phyloP scores from a whole-genome alignment of 2,113 vertebrate species.

The Phrynocephalus versicolor region DNA sequence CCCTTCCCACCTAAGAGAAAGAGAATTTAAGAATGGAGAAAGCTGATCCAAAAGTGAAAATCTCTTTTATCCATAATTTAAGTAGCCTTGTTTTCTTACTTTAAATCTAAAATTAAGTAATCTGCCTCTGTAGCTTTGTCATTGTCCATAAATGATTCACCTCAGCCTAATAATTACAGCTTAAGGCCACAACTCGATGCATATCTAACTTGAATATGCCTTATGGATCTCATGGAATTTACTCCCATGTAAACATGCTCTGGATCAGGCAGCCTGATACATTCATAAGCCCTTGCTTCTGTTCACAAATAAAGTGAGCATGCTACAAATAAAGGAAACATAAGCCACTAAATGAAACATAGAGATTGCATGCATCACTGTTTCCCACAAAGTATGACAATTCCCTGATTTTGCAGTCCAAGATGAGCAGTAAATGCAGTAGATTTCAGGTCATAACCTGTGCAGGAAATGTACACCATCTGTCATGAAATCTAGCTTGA shows the following conservation, averaged over 20 bases:
- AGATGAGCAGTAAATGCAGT: background rate
- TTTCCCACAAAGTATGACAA: no score
- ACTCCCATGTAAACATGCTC: conserved; percentile 3
- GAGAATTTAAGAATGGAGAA: conserved; percentile 64
- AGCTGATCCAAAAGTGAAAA: conserved; percentile 59
- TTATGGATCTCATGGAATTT: conserved; percentile 4
- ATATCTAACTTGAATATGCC: background rate
- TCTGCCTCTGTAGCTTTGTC: conserved; percentile 9
- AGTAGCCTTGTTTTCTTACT: background rate
- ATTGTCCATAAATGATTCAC: conserved; percentile 9
- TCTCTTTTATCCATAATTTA: conserved; percentile 25
- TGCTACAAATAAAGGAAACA: background rate
- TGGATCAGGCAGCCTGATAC: background rate
- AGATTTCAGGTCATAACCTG: background rate
- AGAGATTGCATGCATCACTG: no score
- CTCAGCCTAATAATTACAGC: background rate
- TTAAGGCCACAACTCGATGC: background rate
- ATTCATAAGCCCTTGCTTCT: conserved; percentile 22
- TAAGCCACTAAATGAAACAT: background rate
- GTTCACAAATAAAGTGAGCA: background rate
- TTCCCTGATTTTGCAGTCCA: background rate
- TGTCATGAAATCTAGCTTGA: background rate
- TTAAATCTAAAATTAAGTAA: conserved; percentile 16
- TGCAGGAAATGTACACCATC: background rate
- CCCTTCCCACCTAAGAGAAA: conserved; percentile 65